Evolutionary conservation across 2,797 vertebrate species (phyloP).

Genomic region (Scolopax rusticola): DNA sequence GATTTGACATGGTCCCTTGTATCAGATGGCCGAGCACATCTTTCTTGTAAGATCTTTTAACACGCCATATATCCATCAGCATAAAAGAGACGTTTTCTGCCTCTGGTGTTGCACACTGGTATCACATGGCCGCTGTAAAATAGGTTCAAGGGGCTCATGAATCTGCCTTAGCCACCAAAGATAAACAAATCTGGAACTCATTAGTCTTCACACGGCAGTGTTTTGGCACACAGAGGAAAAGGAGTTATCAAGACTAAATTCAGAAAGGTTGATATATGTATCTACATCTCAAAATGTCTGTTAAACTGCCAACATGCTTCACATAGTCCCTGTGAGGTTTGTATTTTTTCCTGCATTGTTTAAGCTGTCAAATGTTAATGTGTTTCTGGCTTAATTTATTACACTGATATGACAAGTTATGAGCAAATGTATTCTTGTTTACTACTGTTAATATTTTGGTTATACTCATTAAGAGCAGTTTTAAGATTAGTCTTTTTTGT

Average conservation of each 20-base stretch:
- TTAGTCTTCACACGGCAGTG: conserved; percentile 71
- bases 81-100: background rate
- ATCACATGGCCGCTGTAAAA: conserved; percentile 37
- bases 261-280: conserved; percentile 67
- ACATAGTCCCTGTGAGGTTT: conserved; percentile 66
- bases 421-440: conserved; percentile 68
- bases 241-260: conserved; percentile 69
- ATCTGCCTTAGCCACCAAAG: conserved; percentile 69
- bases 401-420: conserved; percentile 70
- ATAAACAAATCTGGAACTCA: conserved; percentile 74
- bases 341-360: conserved; percentile 70
- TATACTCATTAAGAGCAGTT: conserved; percentile 76
- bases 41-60: conserved; percentile 14
- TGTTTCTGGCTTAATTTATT: conserved; percentile 75
- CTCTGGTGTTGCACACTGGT: conserved; percentile 13
- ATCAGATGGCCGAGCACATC: conserved; percentile 50
- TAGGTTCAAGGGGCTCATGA: conserved; percentile 66
- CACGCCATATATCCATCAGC: background rate
- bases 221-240: conserved; percentile 68
- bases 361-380: conserved; percentile 75
- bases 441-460: conserved; percentile 66
- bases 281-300: conserved; percentile 70
- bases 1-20: conserved; percentile 11
- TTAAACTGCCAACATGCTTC: conserved; percentile 71
- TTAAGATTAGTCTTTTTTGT: conserved; percentile 78